Base-by-base conservation (phyloP, 92 coral and sea anemone species). In the Nematostella vectensis region DNA sequence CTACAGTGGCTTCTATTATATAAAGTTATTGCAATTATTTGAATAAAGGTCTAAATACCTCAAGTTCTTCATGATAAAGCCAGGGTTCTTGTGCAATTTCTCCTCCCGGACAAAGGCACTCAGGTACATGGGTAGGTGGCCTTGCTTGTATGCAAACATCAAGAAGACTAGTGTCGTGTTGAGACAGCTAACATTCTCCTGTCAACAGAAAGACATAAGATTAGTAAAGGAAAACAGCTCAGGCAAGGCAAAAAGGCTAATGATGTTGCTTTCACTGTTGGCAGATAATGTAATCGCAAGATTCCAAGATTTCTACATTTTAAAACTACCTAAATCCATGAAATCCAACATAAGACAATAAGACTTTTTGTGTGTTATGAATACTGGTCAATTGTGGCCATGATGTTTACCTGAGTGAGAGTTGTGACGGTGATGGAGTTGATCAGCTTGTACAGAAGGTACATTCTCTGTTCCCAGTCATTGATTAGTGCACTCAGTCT, bases 141-240 rank as follows among this genome's bases (percentile, higher is more conserved):
- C 99, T 56, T 93, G 87, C 64, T 88, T 87, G 77, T 82, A 71
- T 4, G 96, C 99, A 65, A 93, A 87, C 99, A 93, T 93, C 27
- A 93, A 77, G 59, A 93, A 93, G 11, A 93, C 96, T 30, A 93
- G 80, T 18, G 99, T 78, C 0, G 99, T 93, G 56, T 93, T 93
- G 31, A 93, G 69, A 47, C 96, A 93, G 63, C 99, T 93, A 11
- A 93, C 99, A 61, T 93, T 93, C 62, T 93, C 99, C 99, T 93
- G 65, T 15, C 18, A 27, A 58, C 11, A 12, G 3, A 33, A 33
- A 33, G 6, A 33, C 15, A 33, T 6, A 33, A 33, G 8, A 33
- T 33, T 33, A 33, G 40, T 33, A 33, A 33, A 6, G 40, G 15
- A 33, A 33, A 16, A 36, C 12, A 9, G 16, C 13, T n/a, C n/a